Base-by-base conservation (phyloP, 2,113 vertebrate genomes). In the Apaloderma vittatum region DNA sequence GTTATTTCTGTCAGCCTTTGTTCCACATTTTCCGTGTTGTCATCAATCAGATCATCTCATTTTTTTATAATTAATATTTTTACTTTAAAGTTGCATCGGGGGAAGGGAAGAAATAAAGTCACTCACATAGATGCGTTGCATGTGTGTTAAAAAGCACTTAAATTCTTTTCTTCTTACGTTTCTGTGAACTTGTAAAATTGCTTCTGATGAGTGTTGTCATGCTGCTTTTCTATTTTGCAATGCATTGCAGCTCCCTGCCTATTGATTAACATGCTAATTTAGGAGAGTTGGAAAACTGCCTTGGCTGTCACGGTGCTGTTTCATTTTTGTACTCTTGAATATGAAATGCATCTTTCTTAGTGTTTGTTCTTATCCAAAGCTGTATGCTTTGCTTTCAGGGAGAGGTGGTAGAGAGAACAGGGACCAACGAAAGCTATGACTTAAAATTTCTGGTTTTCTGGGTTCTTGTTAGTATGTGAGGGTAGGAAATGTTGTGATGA, bases 1-100 rank as follows among this genome's bases (percentile, higher is more conserved):
- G 70, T 94, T 92, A 54, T 95, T 91, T 89, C 86, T 94, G 88
- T 62, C 92, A 92, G 94, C 83, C 94, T 97, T 97, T 97, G 97
- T 96, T 97, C 80, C 88, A 68, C 81, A 93, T 97, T 94, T 94
- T 68, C 72, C 61, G 72, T 75, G 43, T 82, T 95, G 62, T 93
- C 93, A 76, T 89, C 86, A 57, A 48, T 78, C 86, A 84, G 55
- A 49, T 32, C 2, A 3, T 40, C 86, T 72, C 52, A 3, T 40
- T 45, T 77, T 62, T 94, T 40, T 88, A 76, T 79, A 92, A 94
- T 96, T 43, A 87, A 68, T 72, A 40, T 66, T 94, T 94, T 93
- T 66, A 46, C 83, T 94, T 84, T 65, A 78, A 94, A 94, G 92
- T 97, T 93, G 61, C 43, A 3, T 3, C 2, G 54, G 80, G 88